These are phyloP conservation scores for Hedychridium roseum DNA, from an alignment of 2,888 invertebrate genomes.

Conservation along the genomic window DNA sequence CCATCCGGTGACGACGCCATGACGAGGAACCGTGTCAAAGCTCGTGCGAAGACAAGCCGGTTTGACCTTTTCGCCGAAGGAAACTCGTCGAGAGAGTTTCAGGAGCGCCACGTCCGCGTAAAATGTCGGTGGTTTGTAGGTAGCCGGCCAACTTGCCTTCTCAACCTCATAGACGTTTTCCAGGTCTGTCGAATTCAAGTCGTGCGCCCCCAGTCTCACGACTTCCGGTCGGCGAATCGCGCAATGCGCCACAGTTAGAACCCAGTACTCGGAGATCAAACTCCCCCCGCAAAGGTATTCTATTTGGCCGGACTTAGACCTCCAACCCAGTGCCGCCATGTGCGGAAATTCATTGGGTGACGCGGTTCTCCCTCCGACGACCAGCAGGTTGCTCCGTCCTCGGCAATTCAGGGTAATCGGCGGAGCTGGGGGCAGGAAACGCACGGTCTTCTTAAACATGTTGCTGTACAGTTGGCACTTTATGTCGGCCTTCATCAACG, in stretches of 20 bases:
- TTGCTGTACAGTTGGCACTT: too few species aligned
- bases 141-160: slow-evolving; percentile 11
- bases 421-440: too few species aligned
- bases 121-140: slow-evolving; percentile 42
- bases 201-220: slow-evolving; percentile 68
- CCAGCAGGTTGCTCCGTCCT: too few species aligned
- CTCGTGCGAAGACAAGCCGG: slow-evolving; percentile 62
- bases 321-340: slow-evolving; percentile 20
- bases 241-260: slow-evolving; percentile 26
- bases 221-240: background rate
- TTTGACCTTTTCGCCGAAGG: slow-evolving; percentile 42
- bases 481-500: too few species aligned
- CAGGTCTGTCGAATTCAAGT: slow-evolving; percentile 52
- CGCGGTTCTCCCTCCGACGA: slow-evolving; percentile 15
- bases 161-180: slow-evolving; percentile 64
- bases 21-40: slow-evolving; percentile 17
- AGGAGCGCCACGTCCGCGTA: slow-evolving; percentile 75
- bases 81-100: slow-evolving; percentile 60
- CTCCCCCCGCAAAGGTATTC: slow-evolving; percentile 19
- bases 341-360: slow-evolving; percentile 17
- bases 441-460: too few species aligned
- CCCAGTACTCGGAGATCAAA: slow-evolving; percentile 20
- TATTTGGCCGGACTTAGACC: background rate
- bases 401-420: too few species aligned
- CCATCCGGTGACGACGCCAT: slow-evolving; percentile 56